These are phyloP conservation scores for Chromobotia macracanthus DNA, from an alignment of 2,797 vertebrate genomes.

Conservation along the genomic window DNA sequence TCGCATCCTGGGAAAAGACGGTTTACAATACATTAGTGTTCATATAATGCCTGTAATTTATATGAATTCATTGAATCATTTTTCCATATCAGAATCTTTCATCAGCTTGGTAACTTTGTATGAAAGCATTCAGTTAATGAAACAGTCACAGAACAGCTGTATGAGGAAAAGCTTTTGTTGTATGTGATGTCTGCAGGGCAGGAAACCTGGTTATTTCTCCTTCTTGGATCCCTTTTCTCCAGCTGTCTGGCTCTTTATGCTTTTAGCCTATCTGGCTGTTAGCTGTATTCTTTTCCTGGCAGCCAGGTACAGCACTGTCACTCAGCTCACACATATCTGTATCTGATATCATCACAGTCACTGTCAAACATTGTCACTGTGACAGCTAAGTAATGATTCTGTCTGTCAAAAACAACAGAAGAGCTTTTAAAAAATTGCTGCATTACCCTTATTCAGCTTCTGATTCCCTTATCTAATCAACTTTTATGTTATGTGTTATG, in stretches of 20 bases:
- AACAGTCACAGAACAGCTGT: conserved; percentile 7
- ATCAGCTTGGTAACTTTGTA: background rate
- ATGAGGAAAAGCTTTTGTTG: conserved; percentile 21
- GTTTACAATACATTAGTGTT: no score
- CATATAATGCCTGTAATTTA: no score
- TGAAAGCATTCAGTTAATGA: background rate
- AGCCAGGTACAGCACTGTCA: conserved; percentile 81
- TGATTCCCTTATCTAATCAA: background rate
- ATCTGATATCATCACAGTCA: conserved; percentile 16
- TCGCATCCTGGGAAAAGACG: no score
- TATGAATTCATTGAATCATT: background rate
- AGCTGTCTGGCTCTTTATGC: conserved; percentile 94
- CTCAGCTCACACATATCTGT: conserved; percentile 23
- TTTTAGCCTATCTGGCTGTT: conserved; percentile 91
- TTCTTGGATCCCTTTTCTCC: conserved; percentile 95
- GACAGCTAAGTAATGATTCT: background rate
- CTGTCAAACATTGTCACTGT: background rate
- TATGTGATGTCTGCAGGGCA: conserved; percentile 75
- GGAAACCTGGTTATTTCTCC: conserved; percentile 94
- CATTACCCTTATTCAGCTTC: background rate
- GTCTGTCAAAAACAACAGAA: background rate
- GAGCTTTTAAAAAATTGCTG: background rate
- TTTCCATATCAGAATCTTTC: background rate
- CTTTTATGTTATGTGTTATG: background rate
- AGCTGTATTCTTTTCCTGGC: conserved; percentile 92